A percentile compares a stretch with the other conserved stretches of the same genome.
Evolutionary conservation across 2,888 invertebrate genomes (phyloP).

Genomic region (Stenichneumon culpator): DNA sequence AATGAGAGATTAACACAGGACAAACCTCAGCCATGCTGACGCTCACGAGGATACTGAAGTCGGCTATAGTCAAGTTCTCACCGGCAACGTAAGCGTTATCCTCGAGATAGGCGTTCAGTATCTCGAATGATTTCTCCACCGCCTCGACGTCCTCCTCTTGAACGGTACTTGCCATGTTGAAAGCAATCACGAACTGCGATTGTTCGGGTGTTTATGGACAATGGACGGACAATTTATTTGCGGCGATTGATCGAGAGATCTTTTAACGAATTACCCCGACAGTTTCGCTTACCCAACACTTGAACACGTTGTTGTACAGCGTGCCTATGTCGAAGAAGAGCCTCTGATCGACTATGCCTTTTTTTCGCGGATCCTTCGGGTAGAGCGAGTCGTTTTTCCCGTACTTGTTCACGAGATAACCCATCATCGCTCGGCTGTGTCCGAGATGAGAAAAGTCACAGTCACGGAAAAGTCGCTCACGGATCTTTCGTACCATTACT

Average conservation of each 20-base stretch:
- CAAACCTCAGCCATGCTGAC: slow-evolving; percentile 86
- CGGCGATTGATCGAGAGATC: neutral
- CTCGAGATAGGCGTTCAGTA: slow-evolving; percentile 87
- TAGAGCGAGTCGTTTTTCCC: slow-evolving; percentile 91
- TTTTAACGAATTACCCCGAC: neutral
- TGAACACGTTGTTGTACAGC: slow-evolving; percentile 89
- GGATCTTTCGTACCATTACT: too few species aligned
- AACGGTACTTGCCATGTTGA: slow-evolving; percentile 81
- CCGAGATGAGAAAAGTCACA: neutral
- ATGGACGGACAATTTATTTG: neutral
- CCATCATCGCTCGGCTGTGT: slow-evolving; percentile 91
- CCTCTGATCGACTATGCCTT: slow-evolving; percentile 92
- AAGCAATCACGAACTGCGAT: slow-evolving; percentile 88
- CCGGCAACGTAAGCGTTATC: slow-evolving; percentile 89
- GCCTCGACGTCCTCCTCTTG: slow-evolving; percentile 80
- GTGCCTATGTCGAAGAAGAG: slow-evolving; percentile 93
- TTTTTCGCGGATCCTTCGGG: slow-evolving; percentile 92
- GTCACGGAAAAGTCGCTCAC: neutral
- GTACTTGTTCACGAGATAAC: slow-evolving; percentile 93
- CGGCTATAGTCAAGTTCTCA: slow-evolving; percentile 90
- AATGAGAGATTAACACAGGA: slow-evolving; percentile 25
- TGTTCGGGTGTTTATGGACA: neutral
- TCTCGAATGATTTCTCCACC: slow-evolving; percentile 87
- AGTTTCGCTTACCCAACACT: slow-evolving; percentile 89
- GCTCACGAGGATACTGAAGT: slow-evolving; percentile 88